Conservation (phyloP, 2,888 invertebrate genomes). For the Isotomurus palustris region DNA sequence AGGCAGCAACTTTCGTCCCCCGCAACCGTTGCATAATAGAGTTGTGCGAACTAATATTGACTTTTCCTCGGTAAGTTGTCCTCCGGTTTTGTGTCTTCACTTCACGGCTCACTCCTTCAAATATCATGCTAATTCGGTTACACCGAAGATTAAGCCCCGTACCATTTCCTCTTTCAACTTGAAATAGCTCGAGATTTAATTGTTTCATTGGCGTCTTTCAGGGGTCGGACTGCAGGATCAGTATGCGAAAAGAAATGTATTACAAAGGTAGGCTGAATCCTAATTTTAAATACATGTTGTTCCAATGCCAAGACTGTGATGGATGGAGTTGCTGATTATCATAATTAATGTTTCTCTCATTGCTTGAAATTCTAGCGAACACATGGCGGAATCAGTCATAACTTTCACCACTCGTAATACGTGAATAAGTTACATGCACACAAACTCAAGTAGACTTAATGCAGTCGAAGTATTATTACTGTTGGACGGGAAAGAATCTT, state of each 20-base stretch:
- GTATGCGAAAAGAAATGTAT: slow-evolving; percentile 87
- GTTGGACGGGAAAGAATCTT: no score
- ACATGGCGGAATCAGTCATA: slow-evolving; percentile 22
- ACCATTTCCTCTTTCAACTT: no score
- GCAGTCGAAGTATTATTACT: no score
- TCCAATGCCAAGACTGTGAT: no score
- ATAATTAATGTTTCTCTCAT: not conserved
- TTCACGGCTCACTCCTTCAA: slow-evolving; percentile 6
- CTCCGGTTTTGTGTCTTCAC: not conserved
- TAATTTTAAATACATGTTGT: no score
- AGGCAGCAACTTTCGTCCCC: slow-evolving; percentile 91
- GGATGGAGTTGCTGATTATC: no score
- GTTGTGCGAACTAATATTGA: slow-evolving; percentile 95
- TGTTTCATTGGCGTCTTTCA: slow-evolving; percentile 57
- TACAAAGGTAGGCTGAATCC: slow-evolving; percentile 74
- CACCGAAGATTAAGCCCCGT: no score
- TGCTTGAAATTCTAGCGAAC: slow-evolving; percentile 12
- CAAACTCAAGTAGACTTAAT: no score
- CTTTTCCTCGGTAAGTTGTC: slow-evolving; percentile 66
- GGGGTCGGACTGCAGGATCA: slow-evolving; percentile 70
- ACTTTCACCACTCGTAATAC: not conserved
- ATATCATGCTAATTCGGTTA: no score
- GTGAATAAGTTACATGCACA: no score
- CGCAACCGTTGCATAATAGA: slow-evolving; percentile 87
- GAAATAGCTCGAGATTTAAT: no score